These are phyloP conservation scores for Reinhardtius hippoglossoides DNA, from an alignment of 2,113 vertebrate genomes.

Conservation along the genomic window DNA sequence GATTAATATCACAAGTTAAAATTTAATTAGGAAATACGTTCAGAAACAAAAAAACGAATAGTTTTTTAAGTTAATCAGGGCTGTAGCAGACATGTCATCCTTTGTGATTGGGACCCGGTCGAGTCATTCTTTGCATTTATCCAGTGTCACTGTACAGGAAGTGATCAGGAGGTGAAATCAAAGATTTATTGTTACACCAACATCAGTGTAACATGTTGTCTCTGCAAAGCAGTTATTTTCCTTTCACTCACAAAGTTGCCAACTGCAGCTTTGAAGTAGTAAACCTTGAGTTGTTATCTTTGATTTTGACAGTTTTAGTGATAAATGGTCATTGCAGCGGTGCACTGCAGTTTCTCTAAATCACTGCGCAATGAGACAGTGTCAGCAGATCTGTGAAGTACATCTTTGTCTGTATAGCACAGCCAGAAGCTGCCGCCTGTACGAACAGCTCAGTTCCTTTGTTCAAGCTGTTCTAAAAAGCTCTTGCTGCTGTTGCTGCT, in stretches of 20 bases:
- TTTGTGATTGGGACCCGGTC: too few species aligned
- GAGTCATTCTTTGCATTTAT: too few species aligned
- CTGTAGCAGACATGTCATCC: too few species aligned
- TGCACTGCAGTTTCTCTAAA: slow-evolving; percentile 51
- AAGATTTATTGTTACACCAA: neutral
- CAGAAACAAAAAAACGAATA: neutral
- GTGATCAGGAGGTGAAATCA: neutral
- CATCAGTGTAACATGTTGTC: neutral
- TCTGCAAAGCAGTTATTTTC: slow-evolving; percentile 18
- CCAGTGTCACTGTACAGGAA: neutral
- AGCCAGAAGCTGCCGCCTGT: slow-evolving; percentile 27
- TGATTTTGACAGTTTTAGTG: slow-evolving; percentile 42
- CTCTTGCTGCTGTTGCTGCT: slow-evolving; percentile 8
- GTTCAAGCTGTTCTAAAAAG: slow-evolving; percentile 4
- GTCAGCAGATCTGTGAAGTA: slow-evolving; percentile 56
- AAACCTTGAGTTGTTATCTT: slow-evolving; percentile 38
- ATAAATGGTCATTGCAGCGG: slow-evolving; percentile 45
- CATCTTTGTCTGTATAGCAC: slow-evolving; percentile 23
- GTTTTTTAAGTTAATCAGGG: neutral
- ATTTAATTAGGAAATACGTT: neutral
- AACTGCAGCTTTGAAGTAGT: slow-evolving; percentile 10
- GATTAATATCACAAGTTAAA: neutral
- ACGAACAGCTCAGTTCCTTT: slow-evolving; percentile 16
- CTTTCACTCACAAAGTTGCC: slow-evolving; percentile 22
- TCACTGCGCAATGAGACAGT: slow-evolving; percentile 33